phyloP scores from a whole-genome alignment of 2,797 vertebrate genomes.

The Sandelia bainsii region DNA sequence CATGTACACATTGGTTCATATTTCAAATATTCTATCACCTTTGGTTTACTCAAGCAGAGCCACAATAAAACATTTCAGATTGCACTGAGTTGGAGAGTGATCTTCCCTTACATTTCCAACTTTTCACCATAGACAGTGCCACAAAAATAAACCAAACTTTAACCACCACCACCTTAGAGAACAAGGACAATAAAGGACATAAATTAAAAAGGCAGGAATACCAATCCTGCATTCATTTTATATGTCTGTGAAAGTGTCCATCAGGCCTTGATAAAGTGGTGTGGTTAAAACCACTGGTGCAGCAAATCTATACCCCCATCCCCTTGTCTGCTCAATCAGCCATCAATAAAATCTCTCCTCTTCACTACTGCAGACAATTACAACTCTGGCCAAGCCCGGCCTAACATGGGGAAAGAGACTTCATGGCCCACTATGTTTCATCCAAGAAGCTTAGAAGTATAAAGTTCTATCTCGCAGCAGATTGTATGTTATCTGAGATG shows the following conservation, averaged over 20 bases:
- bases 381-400: conserved; percentile 9
- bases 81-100: not conserved
- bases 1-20: conserved; percentile 41
- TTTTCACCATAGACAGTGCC: conserved; percentile 9
- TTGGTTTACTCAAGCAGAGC: conserved; percentile 19
- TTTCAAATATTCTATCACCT: conserved; percentile 30
- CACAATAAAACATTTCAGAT: conserved; percentile 25
- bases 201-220: not conserved
- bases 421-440: conserved; percentile 2
- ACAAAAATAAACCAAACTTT: conserved; percentile 7
- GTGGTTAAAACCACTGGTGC: conserved; percentile 49
- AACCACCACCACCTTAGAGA: not conserved
- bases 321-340: conserved; percentile 54
- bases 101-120: not conserved
- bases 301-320: conserved; percentile 49
- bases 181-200: not conserved
- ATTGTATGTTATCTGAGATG: conserved; percentile 68
- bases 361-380: conserved; percentile 34
- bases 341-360: conserved; percentile 58
- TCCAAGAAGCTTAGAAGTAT: conserved; percentile 38
- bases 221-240: conserved; percentile 34
- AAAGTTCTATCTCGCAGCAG: conserved; percentile 57
- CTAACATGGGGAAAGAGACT: conserved; percentile 6
- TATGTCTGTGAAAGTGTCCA: conserved; percentile 38
- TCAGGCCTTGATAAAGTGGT: conserved; percentile 50